These are phyloP conservation scores for Mobula hypostoma DNA, from an alignment of 2,113 vertebrate genomes.

Conservation along the genomic window DNA sequence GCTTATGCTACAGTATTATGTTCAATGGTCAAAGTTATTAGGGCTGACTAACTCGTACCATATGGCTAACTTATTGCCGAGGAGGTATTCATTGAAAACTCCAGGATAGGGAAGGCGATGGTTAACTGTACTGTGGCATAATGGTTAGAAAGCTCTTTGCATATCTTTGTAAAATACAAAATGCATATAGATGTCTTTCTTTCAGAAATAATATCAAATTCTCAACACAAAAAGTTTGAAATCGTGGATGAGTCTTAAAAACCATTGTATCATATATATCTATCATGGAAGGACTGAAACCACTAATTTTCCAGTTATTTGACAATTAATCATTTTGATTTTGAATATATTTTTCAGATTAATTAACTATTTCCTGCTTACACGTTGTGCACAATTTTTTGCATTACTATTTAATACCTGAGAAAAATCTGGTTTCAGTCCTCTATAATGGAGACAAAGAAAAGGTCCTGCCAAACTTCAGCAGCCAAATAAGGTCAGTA, in stretches of 20 bases:
- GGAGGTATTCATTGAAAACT: no score
- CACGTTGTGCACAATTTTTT: not conserved
- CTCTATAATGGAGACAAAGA: not conserved
- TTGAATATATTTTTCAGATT: constrained; percentile 2
- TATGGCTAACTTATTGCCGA: not conserved
- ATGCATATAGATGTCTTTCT: not conserved
- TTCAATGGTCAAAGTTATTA: not conserved
- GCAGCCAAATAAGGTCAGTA: not conserved
- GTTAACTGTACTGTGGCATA: not conserved
- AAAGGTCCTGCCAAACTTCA: not conserved
- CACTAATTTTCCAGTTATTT: not conserved
- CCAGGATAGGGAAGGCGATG: not conserved
- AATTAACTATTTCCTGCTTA: not conserved
- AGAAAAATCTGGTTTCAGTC: not conserved
- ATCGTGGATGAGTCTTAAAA: not conserved
- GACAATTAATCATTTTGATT: not conserved
- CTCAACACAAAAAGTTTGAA: not conserved
- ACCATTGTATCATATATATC: not conserved
- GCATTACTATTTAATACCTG: not conserved
- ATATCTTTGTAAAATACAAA: not conserved
- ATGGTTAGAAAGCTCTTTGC: not conserved
- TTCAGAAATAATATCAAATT: not conserved
- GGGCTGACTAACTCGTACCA: not conserved
- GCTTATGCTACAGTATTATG: not conserved
- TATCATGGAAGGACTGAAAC: not conserved